These are phyloP conservation scores for Cherax destructor DNA, from an alignment of 1,140 invertebrate genomes.

Conservation along the genomic window DNA sequence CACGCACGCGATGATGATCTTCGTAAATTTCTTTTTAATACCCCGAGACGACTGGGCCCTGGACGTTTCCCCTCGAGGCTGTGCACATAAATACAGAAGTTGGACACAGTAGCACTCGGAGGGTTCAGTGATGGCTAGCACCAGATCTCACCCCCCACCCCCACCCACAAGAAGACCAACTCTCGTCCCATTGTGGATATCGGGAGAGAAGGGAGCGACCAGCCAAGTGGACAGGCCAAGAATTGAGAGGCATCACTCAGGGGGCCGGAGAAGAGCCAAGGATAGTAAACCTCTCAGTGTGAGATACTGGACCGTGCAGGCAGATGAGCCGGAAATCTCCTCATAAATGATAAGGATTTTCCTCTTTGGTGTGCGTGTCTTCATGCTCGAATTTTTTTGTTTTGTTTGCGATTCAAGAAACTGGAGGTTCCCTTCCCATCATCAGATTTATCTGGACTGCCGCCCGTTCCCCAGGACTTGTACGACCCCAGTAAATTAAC, in stretches of 20 bases:
- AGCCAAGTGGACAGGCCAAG: not conserved
- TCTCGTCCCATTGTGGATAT: not conserved
- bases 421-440: too few species aligned
- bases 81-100: not conserved
- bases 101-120: not conserved
- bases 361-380: too few species aligned
- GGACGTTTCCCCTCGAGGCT: not conserved
- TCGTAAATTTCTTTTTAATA: not conserved
- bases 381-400: too few species aligned
- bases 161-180: not conserved
- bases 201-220: not conserved
- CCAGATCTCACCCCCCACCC: not conserved
- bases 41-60: not conserved
- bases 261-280: not conserved
- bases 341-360: too few species aligned
- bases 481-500: too few species aligned
- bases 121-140: not conserved
- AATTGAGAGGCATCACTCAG: not conserved
- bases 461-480: too few species aligned
- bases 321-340: too few species aligned
- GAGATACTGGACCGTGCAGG: too few species aligned
- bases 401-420: too few species aligned
- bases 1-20: not conserved
- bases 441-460: too few species aligned
- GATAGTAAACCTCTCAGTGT: not conserved